Percentiles rank a stretch among this genome's conserved stretches.
These are phyloP conservation scores for Hydractinia symbiolongicarpus DNA, from an alignment of 30 jellyfish, hydroid and myxozoan species.

Conservation along the genomic window DNA sequence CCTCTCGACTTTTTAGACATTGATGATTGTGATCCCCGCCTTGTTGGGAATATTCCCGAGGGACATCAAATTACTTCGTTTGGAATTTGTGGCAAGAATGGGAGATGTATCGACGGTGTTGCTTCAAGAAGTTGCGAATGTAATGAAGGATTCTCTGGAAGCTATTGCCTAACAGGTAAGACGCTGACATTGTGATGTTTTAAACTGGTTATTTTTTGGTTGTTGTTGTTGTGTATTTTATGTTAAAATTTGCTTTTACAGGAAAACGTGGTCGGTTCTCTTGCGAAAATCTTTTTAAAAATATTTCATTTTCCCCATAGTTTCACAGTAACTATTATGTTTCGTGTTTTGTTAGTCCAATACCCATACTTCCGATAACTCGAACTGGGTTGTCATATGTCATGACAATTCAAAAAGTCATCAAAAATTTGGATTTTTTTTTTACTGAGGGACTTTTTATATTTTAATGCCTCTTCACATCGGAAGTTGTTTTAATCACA, in stretches of 20 bases:
- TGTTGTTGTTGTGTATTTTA: too few relatives aligned
- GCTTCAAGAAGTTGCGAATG: constrained; percentile 59
- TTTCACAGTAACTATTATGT: not conserved
- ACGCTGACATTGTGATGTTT: not conserved
- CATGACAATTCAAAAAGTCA: too few relatives aligned
- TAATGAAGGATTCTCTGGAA: constrained; percentile 70
- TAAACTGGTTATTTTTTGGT: not conserved
- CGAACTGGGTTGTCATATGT: too few relatives aligned
- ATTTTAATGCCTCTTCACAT: too few relatives aligned
- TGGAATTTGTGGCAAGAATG: constrained; percentile 90
- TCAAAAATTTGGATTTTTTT: too few relatives aligned
- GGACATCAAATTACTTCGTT: constrained; percentile 53
- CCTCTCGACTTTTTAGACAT: constrained; percentile 36
- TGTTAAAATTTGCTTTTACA: too few relatives aligned
- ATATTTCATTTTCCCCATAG: not conserved
- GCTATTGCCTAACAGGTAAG: constrained; percentile 53
- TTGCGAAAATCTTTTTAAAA: not conserved
- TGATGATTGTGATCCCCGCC: constrained; percentile 87
- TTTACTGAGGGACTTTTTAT: too few relatives aligned
- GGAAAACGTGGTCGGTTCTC: too few relatives aligned
- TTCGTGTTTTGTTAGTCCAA: too few relatives aligned
- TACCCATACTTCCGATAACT: too few relatives aligned
- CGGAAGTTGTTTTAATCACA: too few relatives aligned
- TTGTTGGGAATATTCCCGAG: constrained; percentile 44
- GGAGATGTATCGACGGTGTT: constrained; percentile 77